Evolutionary conservation across 2,113 vertebrate genomes (phyloP).

Genomic region (Nothoprocta perdicaria): DNA sequence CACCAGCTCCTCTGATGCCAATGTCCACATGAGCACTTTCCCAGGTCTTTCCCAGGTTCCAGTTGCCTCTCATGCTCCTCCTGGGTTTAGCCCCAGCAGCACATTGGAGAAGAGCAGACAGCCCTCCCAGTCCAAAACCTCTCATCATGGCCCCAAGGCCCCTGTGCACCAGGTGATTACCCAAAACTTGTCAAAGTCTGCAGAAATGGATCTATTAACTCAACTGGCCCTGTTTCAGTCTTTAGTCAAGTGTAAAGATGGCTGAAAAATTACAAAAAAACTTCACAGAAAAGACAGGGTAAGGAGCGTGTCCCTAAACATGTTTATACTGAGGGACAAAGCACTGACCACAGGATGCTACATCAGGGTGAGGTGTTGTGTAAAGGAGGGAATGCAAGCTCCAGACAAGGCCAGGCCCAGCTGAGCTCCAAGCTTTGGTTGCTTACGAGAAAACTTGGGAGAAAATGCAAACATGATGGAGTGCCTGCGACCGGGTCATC

Average conservation of each 20-base stretch:
- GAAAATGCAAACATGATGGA: neutral
- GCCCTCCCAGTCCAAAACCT: neutral
- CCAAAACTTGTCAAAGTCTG: neutral
- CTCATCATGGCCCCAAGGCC: neutral
- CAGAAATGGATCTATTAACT: neutral
- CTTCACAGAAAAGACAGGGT: neutral
- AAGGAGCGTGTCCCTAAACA: neutral
- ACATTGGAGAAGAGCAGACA: fast-evolving
- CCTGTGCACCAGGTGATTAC: fast-evolving
- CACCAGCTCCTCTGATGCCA: neutral
- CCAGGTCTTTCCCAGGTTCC: neutral
- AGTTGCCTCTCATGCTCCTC: neutral
- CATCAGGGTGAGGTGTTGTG: neutral
- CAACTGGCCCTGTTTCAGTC: neutral
- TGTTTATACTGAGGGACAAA: neutral
- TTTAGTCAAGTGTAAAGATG: neutral
- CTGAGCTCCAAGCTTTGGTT: neutral
- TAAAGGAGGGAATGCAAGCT: neutral
- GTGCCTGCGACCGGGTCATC: neutral
- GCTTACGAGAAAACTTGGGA: neutral
- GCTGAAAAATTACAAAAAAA: neutral
- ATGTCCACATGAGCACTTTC: neutral
- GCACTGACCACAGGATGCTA: neutral
- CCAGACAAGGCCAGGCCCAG: neutral
- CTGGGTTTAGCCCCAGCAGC: neutral